phyloP scores from a whole-genome alignment of 2,888 invertebrate species.

The Euplexia lucipara region DNA sequence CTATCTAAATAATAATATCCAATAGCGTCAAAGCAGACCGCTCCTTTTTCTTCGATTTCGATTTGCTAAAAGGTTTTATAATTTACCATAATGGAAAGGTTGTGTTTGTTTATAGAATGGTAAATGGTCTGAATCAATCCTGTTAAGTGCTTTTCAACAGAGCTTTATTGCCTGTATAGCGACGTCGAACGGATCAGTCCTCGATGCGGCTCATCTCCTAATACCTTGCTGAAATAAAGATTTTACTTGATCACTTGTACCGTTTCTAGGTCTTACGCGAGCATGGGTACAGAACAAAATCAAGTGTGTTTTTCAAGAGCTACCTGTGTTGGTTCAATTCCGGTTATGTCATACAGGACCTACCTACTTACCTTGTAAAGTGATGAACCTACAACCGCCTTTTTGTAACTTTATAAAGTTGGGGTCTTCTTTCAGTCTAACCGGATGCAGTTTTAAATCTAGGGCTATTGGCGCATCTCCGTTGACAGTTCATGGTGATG shows the following conservation, averaged over 20 bases:
- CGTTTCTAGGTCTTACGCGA: neutral
- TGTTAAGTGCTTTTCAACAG: conserved; percentile 90
- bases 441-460: no score
- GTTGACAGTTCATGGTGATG: no score
- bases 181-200: conserved; percentile 80
- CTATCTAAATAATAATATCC: conserved; percentile 68
- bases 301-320: neutral
- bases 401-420: no score
- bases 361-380: no score
- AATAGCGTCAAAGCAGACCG: conserved; percentile 71
- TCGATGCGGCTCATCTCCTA: conserved; percentile 60
- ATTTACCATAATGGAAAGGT: conserved; percentile 89
- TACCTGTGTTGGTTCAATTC: no score
- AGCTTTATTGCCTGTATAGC: conserved; percentile 89
- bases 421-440: no score
- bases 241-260: conserved; percentile 28
- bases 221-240: conserved; percentile 56
- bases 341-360: no score
- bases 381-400: no score
- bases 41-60: conserved; percentile 77
- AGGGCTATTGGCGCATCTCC: no score
- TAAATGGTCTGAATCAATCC: conserved; percentile 90
- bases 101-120: conserved; percentile 90
- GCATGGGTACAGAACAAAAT: neutral
- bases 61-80: conserved; percentile 89